Percentiles rank a stretch among this genome's conserved stretches.
Conservation (phyloP, 2,888 invertebrate species). For the Linnaemya vulpina region DNA sequence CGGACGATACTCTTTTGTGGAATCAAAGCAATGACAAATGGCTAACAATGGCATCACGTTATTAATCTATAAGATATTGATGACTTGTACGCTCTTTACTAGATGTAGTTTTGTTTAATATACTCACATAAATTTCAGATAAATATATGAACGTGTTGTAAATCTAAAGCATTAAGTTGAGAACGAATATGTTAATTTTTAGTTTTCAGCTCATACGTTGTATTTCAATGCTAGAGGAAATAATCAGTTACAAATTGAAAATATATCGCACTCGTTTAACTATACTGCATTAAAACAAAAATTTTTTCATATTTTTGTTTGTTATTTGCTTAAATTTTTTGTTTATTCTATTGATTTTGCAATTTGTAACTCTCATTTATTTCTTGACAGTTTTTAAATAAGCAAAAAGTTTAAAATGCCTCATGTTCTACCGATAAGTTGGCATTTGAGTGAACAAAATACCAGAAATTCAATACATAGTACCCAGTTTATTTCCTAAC, state of each 20-base stretch:
- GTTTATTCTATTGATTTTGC: neutral
- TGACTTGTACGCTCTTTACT: neutral
- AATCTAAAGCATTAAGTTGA: neutral
- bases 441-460: no score
- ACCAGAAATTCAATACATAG: constrained; percentile 3
- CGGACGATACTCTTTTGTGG: constrained; percentile 78
- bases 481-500: neutral
- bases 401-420: no score
- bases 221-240: no score
- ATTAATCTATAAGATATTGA: constrained; percentile 22
- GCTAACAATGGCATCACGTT: constrained; percentile 75
- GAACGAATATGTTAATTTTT: neutral
- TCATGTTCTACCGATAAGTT: no score
- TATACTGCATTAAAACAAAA: no score
- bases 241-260: no score
- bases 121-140: neutral
- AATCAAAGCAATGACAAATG: constrained; percentile 81
- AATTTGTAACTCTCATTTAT: no score
- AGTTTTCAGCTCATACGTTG: neutral
- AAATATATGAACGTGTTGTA: neutral
- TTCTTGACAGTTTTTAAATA: no score
- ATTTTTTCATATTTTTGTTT: no score
- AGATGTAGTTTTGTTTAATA: neutral
- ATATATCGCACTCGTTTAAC: no score
- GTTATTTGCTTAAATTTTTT: no score